Evolutionary conservation across 2,888 invertebrate genomes (phyloP).

Genomic region (Eudemis profundana): DNA sequence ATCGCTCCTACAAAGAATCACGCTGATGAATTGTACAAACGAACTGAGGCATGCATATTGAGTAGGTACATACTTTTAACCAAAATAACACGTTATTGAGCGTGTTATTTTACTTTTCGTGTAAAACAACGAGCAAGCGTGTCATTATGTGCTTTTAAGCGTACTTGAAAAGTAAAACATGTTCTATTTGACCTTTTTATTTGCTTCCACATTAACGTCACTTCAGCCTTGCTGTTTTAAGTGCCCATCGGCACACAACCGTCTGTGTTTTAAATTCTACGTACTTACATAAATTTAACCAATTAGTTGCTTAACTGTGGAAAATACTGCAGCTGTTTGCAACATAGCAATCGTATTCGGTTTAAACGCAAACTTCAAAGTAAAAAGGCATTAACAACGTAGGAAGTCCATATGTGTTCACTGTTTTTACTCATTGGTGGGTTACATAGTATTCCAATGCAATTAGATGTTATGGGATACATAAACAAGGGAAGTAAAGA

Average conservation of each 20-base stretch:
- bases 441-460: background rate
- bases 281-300: conserved; percentile 9
- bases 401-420: background rate
- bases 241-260: conserved; percentile 10
- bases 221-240: conserved; percentile 5
- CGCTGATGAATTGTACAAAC: no score
- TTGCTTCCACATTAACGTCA: background rate
- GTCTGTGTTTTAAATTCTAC: conserved; percentile 7
- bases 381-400: background rate
- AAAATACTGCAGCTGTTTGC: conserved; percentile 15
- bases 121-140: background rate
- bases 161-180: conserved; percentile 5
- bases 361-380: background rate
- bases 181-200: conserved; percentile 8
- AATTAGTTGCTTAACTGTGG: conserved; percentile 20
- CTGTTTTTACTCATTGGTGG: background rate
- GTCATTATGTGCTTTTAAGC: background rate
- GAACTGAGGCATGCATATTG: no score
- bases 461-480: conserved; percentile 1
- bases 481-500: background rate
- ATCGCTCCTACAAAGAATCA: no score
- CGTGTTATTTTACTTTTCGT: background rate
- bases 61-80: no score
- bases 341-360: conserved; percentile 7
- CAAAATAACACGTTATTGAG: no score